Evolutionary conservation across 2,888 invertebrate species (phyloP), one percentile per base, ranked within the genome.

Genomic region (Microplitis deprimator): DNA sequence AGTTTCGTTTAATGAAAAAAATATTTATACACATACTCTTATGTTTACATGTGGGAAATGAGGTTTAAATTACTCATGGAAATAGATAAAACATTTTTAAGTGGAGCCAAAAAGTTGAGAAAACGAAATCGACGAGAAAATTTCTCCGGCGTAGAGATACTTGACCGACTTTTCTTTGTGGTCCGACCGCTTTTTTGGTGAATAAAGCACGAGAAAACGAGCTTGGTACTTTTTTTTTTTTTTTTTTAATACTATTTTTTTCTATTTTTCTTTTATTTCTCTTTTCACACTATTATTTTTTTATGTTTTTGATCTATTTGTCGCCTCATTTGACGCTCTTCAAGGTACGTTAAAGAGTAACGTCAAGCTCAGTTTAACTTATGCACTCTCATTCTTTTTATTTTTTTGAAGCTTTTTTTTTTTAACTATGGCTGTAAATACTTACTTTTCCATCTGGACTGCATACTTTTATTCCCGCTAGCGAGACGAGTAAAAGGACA

Each of bases 381-480:
- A 61, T 61, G 61, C 61, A 61, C 38, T 71, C 62, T 72, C 17
- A 6, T 40, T 38, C 62, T 39, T 5, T 62, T 40, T 40, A 6
- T 6, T 16, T 16, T 41, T 68, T 41, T 40, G 8, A 17, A 17
- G 40, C 41, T 68, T 68, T 40, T 68, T 68, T n/a, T n/a, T n/a
- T 39, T 13, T 10, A 20, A 59, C 20, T 50, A 59, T 6, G 50
- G 4, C 41, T 73, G 10, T 60, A 59, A 59, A 20, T 81, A 88
- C 91, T 91, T 90, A 96, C 96, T 94, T 95, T 94, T 88, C 95
- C 95, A 90, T 94, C 94, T 90, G 94, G 94, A 89, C 94, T 94
- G 93, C 95, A 95, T 92, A 96, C 94, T 92, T 95, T 95, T 90
- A 96, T 94, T 83, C 96, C 96, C 73, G 94, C 92, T 83, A 95